Evolutionary conservation across 2,113 vertebrate species (phyloP).

Genomic region (Labeo catla): DNA sequence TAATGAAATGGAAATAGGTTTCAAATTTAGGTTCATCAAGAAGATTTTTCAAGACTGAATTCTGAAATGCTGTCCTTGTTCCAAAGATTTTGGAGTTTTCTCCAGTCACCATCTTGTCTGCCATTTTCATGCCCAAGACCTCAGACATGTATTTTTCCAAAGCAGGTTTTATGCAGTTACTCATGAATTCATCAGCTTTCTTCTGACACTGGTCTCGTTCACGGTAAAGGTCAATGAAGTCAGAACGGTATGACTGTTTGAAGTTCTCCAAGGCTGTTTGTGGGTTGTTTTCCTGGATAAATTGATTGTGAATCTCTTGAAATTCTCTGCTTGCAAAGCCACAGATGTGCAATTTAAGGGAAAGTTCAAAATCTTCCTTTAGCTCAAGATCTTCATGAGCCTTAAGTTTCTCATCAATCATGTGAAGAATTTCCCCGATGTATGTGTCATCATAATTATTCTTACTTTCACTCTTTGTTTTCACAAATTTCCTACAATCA

Average conservation of each 20-base stretch:
- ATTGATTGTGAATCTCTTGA: constrained; percentile 59
- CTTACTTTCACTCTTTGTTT: background rate
- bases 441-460: constrained; percentile 55
- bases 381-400: background rate
- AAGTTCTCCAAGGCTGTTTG: constrained; percentile 44
- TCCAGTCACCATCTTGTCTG: constrained; percentile 57
- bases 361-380: constrained; percentile 37
- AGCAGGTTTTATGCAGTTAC: constrained; percentile 62
- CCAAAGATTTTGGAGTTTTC: constrained; percentile 48
- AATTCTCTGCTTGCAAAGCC: constrained; percentile 60
- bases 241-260: constrained; percentile 56
- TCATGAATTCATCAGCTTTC: constrained; percentile 61
- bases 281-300: constrained; percentile 47
- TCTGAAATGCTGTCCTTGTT: constrained; percentile 61
- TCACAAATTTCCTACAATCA: background rate
- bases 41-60: constrained; percentile 59
- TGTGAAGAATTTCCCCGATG: constrained; percentile 43
- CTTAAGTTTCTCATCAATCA: constrained; percentile 29
- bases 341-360: constrained; percentile 66
- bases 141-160: constrained; percentile 53
- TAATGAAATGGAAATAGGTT: constrained; percentile 54
- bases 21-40: constrained; percentile 55
- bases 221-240: constrained; percentile 62
- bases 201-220: constrained; percentile 54
- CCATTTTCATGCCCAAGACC: constrained; percentile 62